Evolutionary conservation across 2,113 vertebrate genomes (phyloP).

Genomic region (Nycticryphes semicollaris): DNA sequence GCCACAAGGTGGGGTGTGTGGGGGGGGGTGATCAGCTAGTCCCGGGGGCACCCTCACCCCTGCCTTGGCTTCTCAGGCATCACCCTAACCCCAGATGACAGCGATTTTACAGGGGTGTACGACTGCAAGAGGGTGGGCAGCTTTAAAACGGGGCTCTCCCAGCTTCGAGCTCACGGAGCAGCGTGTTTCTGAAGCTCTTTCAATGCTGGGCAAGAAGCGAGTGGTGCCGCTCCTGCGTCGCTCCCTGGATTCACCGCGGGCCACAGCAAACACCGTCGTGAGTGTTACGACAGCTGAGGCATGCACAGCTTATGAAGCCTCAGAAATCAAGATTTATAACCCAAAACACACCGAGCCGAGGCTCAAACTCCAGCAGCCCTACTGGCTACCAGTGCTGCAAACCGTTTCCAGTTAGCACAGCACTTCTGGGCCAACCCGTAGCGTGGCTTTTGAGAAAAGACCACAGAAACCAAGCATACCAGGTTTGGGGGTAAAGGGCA

Average conservation of each 20-base stretch:
- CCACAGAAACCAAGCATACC: not conserved
- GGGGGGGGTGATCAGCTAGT: not conserved
- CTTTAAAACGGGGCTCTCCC: not conserved
- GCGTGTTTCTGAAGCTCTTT: not conserved
- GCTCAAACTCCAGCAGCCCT: not conserved
- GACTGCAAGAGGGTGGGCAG: not conserved
- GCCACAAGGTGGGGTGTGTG: not conserved
- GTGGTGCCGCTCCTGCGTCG: not conserved
- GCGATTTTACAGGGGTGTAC: fast-evolving
- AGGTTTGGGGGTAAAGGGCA: not conserved
- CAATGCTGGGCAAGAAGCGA: not conserved
- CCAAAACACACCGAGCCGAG: not conserved
- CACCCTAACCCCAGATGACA: not conserved
- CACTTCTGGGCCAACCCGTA: not conserved
- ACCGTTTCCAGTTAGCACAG: not conserved
- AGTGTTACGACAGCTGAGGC: not conserved
- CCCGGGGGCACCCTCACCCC: not conserved
- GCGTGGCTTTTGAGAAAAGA: not conserved
- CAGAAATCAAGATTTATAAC: not conserved
- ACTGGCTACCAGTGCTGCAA: not conserved
- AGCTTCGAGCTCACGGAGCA: not conserved
- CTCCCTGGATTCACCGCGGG: not conserved
- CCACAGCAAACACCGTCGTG: not conserved
- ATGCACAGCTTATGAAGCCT: not conserved
- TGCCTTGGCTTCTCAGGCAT: not conserved